Percentiles rank a stretch among this genome's conserved stretches.
Evolutionary conservation across 2,113 vertebrate genomes (phyloP).

Genomic region (Eulacestoma nigropectus): DNA sequence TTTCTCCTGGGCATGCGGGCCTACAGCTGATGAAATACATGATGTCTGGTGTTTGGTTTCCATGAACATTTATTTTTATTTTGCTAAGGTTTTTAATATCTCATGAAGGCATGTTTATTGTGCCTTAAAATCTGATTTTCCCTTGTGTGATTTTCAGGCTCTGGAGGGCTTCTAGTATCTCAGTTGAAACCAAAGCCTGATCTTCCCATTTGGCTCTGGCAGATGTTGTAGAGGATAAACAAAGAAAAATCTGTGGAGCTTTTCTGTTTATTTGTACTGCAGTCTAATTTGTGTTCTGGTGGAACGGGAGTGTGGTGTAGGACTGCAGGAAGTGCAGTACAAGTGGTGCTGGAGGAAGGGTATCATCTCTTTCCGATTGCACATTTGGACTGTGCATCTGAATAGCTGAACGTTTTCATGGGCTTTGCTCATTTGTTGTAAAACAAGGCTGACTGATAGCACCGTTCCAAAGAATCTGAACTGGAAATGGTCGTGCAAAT

Average conservation of each 20-base stretch:
- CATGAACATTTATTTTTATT: slow-evolving; percentile 17
- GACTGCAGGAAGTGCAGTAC: background rate
- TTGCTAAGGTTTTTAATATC: slow-evolving; percentile 9
- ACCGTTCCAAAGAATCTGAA: background rate
- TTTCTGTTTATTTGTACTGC: background rate
- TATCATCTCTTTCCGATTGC: background rate
- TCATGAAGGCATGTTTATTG: slow-evolving; percentile 23
- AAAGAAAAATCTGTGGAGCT: background rate
- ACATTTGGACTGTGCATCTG: background rate
- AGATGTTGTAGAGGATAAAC: background rate
- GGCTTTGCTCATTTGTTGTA: background rate
- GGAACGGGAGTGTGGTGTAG: background rate
- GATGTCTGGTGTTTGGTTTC: slow-evolving; percentile 10
- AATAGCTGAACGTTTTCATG: background rate
- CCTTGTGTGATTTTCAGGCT: slow-evolving; percentile 23
- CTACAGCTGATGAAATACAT: background rate
- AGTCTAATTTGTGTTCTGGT: background rate
- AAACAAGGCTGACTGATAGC: background rate
- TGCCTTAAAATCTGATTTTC: slow-evolving; percentile 43
- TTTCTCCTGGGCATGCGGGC: background rate
- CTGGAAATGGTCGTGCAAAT: background rate
- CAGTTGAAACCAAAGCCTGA: background rate
- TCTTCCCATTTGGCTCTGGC: background rate
- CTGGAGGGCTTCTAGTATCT: background rate
- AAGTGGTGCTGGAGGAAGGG: background rate